Conservation (phyloP, 2,888 invertebrate species). For the Ophion slaviceki region DNA sequence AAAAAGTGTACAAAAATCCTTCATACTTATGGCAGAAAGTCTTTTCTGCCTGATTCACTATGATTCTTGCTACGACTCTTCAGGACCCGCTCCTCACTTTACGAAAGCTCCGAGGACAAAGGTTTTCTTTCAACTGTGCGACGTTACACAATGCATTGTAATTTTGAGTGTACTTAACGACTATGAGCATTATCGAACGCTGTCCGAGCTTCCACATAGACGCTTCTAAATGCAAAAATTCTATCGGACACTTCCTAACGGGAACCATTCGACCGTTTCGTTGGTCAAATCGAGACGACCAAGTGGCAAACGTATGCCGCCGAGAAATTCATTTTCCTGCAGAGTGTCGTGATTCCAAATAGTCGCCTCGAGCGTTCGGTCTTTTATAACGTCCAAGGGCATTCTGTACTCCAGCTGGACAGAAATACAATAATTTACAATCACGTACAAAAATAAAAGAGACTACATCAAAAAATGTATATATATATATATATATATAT, state of each 20-base stretch:
- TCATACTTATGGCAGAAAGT: not conserved
- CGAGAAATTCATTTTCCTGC: constrained; percentile 97
- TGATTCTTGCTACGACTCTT: not conserved
- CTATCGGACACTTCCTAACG: constrained; percentile 85
- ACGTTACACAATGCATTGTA: constrained; percentile 46
- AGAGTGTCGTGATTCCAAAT: constrained; percentile 97
- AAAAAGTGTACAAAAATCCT: constrained; percentile 43
- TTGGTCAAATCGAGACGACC: constrained; percentile 89
- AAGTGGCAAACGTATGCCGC: constrained; percentile 94
- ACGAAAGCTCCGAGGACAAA: not conserved
- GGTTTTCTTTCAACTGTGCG: constrained; percentile 51
- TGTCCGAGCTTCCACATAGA: constrained; percentile 46
- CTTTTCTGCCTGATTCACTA: not conserved
- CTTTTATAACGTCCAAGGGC: constrained; percentile 91
- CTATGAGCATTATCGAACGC: constrained; percentile 60
- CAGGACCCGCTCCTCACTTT: not conserved
- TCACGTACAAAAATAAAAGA: not conserved
- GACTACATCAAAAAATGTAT: too few relatives aligned
- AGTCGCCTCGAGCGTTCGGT: constrained; percentile 93
- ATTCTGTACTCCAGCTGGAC: constrained; percentile 94
- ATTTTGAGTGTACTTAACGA: constrained; percentile 53
- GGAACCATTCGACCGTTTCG: constrained; percentile 95
- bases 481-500: not conserved
- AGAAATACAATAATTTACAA: constrained; percentile 59
- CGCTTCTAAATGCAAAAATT: constrained; percentile 26